phyloP scores from a whole-genome alignment of 2,113 vertebrate genomes.

The Rhinogobius similis region DNA sequence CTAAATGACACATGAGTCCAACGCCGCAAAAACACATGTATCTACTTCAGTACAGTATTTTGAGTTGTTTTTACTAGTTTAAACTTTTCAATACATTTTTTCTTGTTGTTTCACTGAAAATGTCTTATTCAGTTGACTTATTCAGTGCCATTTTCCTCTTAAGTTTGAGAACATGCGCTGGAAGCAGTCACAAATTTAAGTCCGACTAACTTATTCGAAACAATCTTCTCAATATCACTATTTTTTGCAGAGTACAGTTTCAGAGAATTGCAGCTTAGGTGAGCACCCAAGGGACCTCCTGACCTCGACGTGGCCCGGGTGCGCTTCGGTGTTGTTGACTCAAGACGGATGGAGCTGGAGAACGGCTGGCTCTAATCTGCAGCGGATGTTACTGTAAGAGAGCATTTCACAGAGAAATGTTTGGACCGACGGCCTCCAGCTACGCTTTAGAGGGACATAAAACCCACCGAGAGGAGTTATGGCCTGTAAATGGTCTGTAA shows the following conservation, averaged over 20 bases:
- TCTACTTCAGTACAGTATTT: too few species aligned
- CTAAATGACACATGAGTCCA: neutral
- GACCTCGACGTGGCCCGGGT: slow-evolving; percentile 34
- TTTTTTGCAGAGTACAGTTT: slow-evolving; percentile 12
- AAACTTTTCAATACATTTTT: too few species aligned
- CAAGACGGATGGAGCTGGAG: slow-evolving; percentile 54
- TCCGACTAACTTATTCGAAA: too few species aligned
- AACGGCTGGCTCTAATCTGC: slow-evolving; percentile 57
- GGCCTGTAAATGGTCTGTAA: slow-evolving; percentile 21
- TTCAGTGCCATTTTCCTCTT: too few species aligned
- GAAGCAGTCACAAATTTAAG: too few species aligned
- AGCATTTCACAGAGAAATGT: slow-evolving; percentile 44
- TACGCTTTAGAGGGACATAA: neutral
- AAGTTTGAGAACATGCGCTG: too few species aligned
- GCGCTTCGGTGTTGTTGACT: slow-evolving; percentile 35
- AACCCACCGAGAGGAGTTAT: slow-evolving; percentile 23
- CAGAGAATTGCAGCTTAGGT: slow-evolving; percentile 35
- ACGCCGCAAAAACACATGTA: neutral
- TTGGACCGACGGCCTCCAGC: slow-evolving; percentile 22
- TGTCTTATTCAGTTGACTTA: too few species aligned
- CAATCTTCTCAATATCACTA: too few species aligned
- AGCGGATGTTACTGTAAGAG: slow-evolving; percentile 58
- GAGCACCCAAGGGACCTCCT: slow-evolving; percentile 18
- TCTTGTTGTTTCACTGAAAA: too few species aligned
- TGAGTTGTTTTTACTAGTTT: too few species aligned